Evolutionary conservation across 1,140 invertebrate species (phyloP), one percentile per base, ranked within the genome.

Genomic region (Pemphigus obesinymphae): DNA sequence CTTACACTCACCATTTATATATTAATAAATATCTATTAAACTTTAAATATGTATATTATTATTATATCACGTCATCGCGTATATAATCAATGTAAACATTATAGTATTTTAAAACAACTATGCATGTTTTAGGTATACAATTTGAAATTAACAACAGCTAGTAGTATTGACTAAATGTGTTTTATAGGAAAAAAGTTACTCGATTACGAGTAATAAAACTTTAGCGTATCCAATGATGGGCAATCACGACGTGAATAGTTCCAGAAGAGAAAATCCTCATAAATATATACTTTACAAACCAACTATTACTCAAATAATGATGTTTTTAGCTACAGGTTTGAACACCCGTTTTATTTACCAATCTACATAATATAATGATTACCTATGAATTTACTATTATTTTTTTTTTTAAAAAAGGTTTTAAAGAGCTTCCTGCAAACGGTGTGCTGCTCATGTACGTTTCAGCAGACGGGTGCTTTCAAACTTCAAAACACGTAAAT

Each of bases 221-320:
- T 85, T 85, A n/a, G 84, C 83, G 15, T 87, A 87, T 82, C 85
- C 86, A n/a, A 84, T 85, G 58, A 85, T 86, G 66, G 84, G 85
- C 11, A 80, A 61, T 63, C 76, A 80, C n/a, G 76, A 80, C 34
- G 76, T 80, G n/a, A 80, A 80, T 61, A 80, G 37, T 80, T 58
- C 34, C 3, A 91, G 93, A 86, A 88, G 94, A 85, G 95, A 97
- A 86, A 98, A 98, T 90, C 97, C 97, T 20, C 96, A 98, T 89
- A 98, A 98, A 89, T 98, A 98, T 89, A 89, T 98, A 83, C 90
- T 99, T 83, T 98, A 96, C 88, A 98, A 97, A 87, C 97, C 97
- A 58, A 96, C 95, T 68, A 93, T 97, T 85, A 95, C 94, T 87
- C 96, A 98, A 88, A 91, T 98, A 43, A 90, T 97, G 87, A 94